Percentiles rank a stretch among this genome's conserved stretches.
phyloP scores from a whole-genome alignment of 2,888 invertebrate species.

The Drosophila rubida region DNA sequence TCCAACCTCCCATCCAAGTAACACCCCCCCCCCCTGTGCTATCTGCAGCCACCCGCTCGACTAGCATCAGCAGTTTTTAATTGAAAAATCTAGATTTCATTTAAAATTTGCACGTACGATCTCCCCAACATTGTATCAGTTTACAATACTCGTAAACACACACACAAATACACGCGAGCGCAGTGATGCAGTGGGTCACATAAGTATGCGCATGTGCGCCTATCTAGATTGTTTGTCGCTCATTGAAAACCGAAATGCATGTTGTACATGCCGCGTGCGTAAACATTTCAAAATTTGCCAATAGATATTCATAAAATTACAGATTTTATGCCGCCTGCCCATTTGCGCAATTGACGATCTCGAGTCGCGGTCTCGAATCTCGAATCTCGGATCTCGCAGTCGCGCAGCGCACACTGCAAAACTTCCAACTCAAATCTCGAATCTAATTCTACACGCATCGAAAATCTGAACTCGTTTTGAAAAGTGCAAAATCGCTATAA shows the following conservation, averaged over 20 bases:
- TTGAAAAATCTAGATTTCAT: slow-evolving; percentile 74
- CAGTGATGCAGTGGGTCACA: neutral
- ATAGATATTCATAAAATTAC: slow-evolving; percentile 67
- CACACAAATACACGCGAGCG: neutral
- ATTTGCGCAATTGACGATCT: slow-evolving; percentile 60
- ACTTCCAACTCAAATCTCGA: neutral
- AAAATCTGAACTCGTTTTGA: slow-evolving; percentile 66
- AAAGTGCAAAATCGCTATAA: slow-evolving; percentile 63
- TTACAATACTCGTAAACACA: slow-evolving; percentile 9
- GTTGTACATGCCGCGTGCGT: slow-evolving; percentile 62
- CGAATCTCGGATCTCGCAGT: too few species aligned
- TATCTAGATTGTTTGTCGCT: slow-evolving; percentile 72
- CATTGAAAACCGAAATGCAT: slow-evolving; percentile 54
- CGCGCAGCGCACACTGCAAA: too few species aligned
- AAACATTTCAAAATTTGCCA: slow-evolving; percentile 75
- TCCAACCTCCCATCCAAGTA: neutral
- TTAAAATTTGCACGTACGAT: slow-evolving; percentile 51
- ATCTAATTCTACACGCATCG: slow-evolving; percentile 64
- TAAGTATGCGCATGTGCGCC: slow-evolving; percentile 10
- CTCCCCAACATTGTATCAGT: slow-evolving; percentile 45
- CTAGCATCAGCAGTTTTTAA: slow-evolving; percentile 51
- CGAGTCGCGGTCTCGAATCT: slow-evolving; percentile 45
- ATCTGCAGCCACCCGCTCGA: slow-evolving; percentile 28
- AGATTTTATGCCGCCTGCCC: slow-evolving; percentile 64
- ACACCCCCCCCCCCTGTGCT: slow-evolving; percentile 9